phyloP scores from a whole-genome alignment of 2,113 vertebrate species.

The Strix aluco region DNA sequence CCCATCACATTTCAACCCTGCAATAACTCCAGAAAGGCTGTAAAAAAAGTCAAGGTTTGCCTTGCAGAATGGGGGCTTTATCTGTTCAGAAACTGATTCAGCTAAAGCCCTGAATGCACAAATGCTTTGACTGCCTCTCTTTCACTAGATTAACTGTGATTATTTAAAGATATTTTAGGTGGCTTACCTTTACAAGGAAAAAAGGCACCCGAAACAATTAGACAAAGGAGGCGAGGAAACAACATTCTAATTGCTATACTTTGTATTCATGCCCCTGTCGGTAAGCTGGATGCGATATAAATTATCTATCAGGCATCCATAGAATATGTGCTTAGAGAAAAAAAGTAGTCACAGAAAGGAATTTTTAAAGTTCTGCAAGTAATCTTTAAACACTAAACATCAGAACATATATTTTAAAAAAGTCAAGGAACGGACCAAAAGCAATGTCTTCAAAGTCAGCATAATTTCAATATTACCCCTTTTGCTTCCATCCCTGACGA shows the following conservation, averaged over 20 bases:
- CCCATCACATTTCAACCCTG: not conserved
- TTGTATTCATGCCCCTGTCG: not conserved
- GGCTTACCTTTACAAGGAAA: not conserved
- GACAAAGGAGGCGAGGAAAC: not conserved
- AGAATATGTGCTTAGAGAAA: not conserved
- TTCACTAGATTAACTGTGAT: not conserved
- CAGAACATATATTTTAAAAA: not conserved
- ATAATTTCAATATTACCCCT: slow-evolving; percentile 31
- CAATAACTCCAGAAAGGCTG: not conserved
- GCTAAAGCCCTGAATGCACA: not conserved
- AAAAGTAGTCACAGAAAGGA: not conserved
- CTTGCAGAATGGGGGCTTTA: not conserved
- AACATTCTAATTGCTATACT: not conserved
- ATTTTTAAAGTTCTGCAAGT: not conserved
- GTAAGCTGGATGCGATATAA: not conserved
- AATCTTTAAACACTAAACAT: not conserved
- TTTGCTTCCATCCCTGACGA: slow-evolving; percentile 43
- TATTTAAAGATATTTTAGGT: not conserved
- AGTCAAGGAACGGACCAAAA: not conserved
- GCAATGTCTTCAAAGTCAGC: slow-evolving; percentile 45
- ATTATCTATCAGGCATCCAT: not conserved
- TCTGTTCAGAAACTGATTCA: not conserved
- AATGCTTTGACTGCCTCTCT: not conserved
- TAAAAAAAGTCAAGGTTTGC: not conserved
- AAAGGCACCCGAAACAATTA: not conserved